Percentiles rank a stretch among this genome's conserved stretches.
These are phyloP conservation scores for Mico argentatus DNA, from an alignment of 2,797 vertebrate species.

Conservation along the genomic window DNA sequence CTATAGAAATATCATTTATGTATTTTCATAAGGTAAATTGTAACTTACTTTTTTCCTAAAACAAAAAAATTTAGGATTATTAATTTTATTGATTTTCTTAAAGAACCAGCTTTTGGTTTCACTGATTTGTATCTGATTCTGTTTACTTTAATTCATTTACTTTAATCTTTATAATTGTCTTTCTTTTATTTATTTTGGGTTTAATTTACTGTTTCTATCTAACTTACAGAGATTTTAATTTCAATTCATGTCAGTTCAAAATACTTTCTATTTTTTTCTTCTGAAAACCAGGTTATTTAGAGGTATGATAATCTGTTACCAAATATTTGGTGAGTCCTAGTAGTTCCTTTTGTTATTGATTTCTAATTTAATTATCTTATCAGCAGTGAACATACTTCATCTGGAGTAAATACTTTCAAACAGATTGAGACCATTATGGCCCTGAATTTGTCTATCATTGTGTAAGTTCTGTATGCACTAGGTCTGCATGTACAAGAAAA, in stretches of 20 bases:
- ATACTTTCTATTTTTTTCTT: not conserved
- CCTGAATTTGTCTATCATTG: not conserved
- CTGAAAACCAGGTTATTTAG: not conserved
- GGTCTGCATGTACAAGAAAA: not conserved
- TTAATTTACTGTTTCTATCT: not conserved
- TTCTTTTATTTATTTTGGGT: not conserved
- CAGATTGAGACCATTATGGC: not conserved
- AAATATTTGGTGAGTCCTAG: not conserved
- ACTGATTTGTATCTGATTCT: not conserved
- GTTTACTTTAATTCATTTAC: not conserved
- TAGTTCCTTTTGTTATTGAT: not conserved
- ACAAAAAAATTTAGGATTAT: not conserved
- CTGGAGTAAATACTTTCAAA: not conserved
- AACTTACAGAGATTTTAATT: not conserved
- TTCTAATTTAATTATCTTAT: not conserved
- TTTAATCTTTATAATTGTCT: not conserved
- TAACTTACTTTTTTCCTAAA: not conserved
- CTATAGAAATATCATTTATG: not conserved
- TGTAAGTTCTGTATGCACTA: not conserved
- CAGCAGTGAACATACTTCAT: not conserved
- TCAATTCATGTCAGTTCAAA: not conserved
- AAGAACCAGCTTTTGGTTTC: not conserved
- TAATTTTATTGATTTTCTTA: not conserved
- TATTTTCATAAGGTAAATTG: not conserved
- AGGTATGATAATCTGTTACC: not conserved